A percentile compares a stretch with the other conserved stretches of the same genome.
Conservation (phyloP, 2,113 vertebrate species). For the Mugil cephalus region DNA sequence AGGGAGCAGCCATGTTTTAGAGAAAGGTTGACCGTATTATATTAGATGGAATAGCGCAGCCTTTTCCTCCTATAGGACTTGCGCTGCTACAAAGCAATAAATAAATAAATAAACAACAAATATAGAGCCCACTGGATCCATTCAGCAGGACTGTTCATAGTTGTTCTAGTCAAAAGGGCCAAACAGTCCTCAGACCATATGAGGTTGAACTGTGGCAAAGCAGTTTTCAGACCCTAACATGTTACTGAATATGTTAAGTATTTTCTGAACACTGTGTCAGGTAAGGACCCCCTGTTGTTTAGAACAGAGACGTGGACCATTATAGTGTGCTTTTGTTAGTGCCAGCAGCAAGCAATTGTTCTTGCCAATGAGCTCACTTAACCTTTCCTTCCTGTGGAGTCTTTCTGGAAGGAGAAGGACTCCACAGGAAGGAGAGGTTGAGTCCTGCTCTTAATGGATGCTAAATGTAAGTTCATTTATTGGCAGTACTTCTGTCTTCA, state of each 20-base stretch:
- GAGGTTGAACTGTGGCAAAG: slow-evolving; percentile 25
- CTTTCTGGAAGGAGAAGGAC: slow-evolving; percentile 4
- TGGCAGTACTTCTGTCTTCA: slow-evolving; percentile 14
- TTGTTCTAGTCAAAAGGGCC: slow-evolving; percentile 32
- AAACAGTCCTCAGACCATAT: slow-evolving; percentile 5
- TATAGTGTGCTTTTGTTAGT: slow-evolving; percentile 28
- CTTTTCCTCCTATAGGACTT: slow-evolving; percentile 51
- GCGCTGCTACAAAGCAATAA: slow-evolving; percentile 34
- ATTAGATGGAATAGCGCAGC: slow-evolving; percentile 44
- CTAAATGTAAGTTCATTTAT: slow-evolving; percentile 29
- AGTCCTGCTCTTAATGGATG: slow-evolving; percentile 37
- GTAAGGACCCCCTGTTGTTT: slow-evolving; percentile 60
- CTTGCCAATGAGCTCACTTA: slow-evolving; percentile 57
- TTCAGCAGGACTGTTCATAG: slow-evolving; percentile 32
- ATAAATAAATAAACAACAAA: too few species aligned
- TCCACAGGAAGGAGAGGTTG: neutral
- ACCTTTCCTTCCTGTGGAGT: slow-evolving; percentile 47
- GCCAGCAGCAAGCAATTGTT: slow-evolving; percentile 55
- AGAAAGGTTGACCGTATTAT: slow-evolving; percentile 51
- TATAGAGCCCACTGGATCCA: slow-evolving; percentile 25
- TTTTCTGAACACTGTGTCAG: slow-evolving; percentile 39
- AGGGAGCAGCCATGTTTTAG: slow-evolving; percentile 38
- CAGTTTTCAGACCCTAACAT: slow-evolving; percentile 41
- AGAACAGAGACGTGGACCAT: slow-evolving; percentile 28
- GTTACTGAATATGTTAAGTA: slow-evolving; percentile 39